These are phyloP conservation scores for Aphidius gifuensis DNA, from an alignment of 1,140 invertebrate species.

Conservation along the genomic window DNA sequence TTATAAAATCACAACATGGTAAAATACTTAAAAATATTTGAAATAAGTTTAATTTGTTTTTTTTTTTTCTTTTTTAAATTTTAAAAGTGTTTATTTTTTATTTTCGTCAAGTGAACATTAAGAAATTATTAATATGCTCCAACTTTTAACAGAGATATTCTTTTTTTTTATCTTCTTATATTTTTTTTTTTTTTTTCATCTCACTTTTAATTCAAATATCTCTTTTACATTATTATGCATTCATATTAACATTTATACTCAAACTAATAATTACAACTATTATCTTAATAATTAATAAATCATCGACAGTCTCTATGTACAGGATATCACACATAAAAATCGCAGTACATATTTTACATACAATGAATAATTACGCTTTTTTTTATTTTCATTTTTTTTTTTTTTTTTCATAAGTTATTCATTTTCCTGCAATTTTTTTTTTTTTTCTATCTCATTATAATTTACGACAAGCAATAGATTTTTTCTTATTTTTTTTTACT, in stretches of 20 bases:
- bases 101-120: constrained; percentile 46
- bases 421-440: background rate
- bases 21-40: too few species aligned
- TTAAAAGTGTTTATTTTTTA: constrained; percentile 36
- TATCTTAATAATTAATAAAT: constrained; percentile 25
- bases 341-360: constrained; percentile 40
- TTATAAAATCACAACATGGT: too few species aligned
- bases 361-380: constrained; percentile 16
- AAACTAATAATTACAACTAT: constrained; percentile 34
- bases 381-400: constrained; percentile 21
- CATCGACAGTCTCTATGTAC: constrained; percentile 40
- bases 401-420: constrained; percentile 23
- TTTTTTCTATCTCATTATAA: too few species aligned
- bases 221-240: constrained; percentile 34
- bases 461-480: too few species aligned
- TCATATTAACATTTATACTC: constrained; percentile 34
- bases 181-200: constrained; percentile 24
- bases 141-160: constrained; percentile 25
- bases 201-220: background rate
- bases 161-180: constrained; percentile 17
- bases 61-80: too few species aligned
- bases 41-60: too few species aligned
- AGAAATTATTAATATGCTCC: constrained; percentile 37
- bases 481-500: too few species aligned
- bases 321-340: constrained; percentile 49